These are phyloP conservation scores for Melitaea athalia DNA, from an alignment of 2,888 invertebrate genomes.

Conservation along the genomic window DNA sequence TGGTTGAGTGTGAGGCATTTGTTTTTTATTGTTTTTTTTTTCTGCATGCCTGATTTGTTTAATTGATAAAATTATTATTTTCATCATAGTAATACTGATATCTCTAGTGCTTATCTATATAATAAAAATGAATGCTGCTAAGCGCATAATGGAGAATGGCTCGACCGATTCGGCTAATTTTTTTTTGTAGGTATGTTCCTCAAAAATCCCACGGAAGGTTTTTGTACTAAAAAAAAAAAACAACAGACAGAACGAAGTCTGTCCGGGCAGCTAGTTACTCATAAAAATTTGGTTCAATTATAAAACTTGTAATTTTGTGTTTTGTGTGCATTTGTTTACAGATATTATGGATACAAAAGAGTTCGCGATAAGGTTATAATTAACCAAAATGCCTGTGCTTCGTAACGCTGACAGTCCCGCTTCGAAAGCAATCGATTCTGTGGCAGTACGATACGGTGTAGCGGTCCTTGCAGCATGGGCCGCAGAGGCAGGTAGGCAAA, in stretches of 20 bases:
- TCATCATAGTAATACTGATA: too few relatives aligned
- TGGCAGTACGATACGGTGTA: slow-evolving; percentile 62
- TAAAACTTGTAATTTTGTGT: background rate
- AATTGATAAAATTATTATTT: background rate
- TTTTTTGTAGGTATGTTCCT: too few relatives aligned
- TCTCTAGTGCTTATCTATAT: too few relatives aligned
- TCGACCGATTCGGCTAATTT: too few relatives aligned
- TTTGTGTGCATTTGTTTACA: slow-evolving; percentile 36
- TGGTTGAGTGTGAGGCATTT: too few relatives aligned
- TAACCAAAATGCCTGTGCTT: slow-evolving; percentile 65
- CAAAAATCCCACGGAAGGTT: too few relatives aligned
- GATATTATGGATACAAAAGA: slow-evolving; percentile 57
- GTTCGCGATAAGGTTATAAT: slow-evolving; percentile 48
- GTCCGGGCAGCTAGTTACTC: background rate
- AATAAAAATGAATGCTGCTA: too few relatives aligned
- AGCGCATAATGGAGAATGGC: too few relatives aligned
- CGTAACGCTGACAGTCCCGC: slow-evolving; percentile 71
- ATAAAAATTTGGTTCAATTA: background rate
- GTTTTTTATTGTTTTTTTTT: too few relatives aligned
- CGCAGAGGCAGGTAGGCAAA: slow-evolving; percentile 65
- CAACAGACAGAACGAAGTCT: too few relatives aligned
- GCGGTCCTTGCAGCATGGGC: slow-evolving; percentile 72
- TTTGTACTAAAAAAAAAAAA: too few relatives aligned
- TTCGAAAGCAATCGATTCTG: slow-evolving; percentile 58
- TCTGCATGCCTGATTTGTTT: too few relatives aligned